Evolutionary conservation across 2,113 vertebrate species (phyloP).

Genomic region (Orcinus orca): DNA sequence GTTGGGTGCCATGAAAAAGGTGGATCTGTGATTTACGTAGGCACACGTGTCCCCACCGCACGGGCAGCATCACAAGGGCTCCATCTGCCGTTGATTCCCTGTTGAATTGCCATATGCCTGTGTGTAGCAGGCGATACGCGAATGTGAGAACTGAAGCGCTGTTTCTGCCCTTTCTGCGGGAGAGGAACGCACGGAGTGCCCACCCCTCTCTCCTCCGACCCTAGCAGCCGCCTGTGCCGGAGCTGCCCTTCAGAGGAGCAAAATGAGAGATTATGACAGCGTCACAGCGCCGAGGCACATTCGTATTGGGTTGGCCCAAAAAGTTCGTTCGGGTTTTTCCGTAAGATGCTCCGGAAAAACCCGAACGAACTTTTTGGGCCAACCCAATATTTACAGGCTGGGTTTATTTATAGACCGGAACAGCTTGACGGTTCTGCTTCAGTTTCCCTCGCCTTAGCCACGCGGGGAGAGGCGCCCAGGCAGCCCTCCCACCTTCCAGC

Average conservation of each 20-base stretch:
- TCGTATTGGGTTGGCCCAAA: not conserved
- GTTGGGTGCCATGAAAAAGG: rapidly evolving
- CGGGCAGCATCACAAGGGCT: not conserved
- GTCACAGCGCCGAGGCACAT: not conserved
- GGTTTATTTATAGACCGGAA: not conserved
- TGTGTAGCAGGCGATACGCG: not conserved
- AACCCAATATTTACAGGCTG: not conserved
- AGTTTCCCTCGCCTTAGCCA: not conserved
- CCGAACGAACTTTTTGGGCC: too few species aligned
- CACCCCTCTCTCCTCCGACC: not conserved
- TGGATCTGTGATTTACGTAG: not conserved
- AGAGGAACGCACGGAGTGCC: not conserved
- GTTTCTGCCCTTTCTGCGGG: not conserved
- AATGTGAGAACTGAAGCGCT: not conserved
- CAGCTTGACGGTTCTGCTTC: not conserved
- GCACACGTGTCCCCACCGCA: not conserved
- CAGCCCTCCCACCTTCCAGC: not conserved
- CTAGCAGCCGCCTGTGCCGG: not conserved
- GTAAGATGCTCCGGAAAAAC: too few species aligned
- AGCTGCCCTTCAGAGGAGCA: not conserved
- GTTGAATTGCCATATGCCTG: not conserved
- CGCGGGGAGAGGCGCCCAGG: rapidly evolving
- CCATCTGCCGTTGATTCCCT: not conserved
- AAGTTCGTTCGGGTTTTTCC: too few species aligned
- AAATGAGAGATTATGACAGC: not conserved